Base-by-base conservation (phyloP, 2,113 vertebrate species). In the Anser brachyrhynchus region DNA sequence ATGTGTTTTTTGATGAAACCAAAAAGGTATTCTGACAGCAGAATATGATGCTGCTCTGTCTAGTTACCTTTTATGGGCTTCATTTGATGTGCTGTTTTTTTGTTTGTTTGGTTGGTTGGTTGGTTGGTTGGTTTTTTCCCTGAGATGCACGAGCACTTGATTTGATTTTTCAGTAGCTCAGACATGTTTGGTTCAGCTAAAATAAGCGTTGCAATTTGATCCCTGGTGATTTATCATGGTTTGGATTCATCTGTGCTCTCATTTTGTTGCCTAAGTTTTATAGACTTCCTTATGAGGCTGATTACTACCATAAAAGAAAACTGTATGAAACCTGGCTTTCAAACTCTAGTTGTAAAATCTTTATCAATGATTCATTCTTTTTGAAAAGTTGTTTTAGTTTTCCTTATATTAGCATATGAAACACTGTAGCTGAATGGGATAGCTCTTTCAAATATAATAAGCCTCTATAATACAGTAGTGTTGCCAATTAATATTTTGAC, bases 161-260 rank as follows among this genome's bases (percentile, higher is more conserved):
- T 92, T 87, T 90, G 84, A 89, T 87, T 96, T 96, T 88, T 77
- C 89, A 90, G 71, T 80, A 88, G 70, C 74, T 89, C 55, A 55
- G 71, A 26, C 59, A 77, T 3, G 1, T 89, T 93, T 74, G 9
- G 33, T 70, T 39, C 19, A 57, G 41, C 55, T 89, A 28, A 85
- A 95, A 92, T 79, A 75, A 95, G 71, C 41, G 58, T 74, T 64
- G 43, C 82, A 90, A 33, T 54, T 46, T 78, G 49, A 73, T 72
- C 82, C 85, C 43, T 66, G 2, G 26, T 82, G 84, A 92, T 90
- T 92, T 77, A 72, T 86, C 65, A 58, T 28, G 33, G 39, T 94
- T 92, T 88, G 57, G 62, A 64, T 88, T 91, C 91, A 86, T 25
- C 61, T 87, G 73, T 75, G 54, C 33, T 71, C 72, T 84, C 69